Conservation (phyloP, 2,888 invertebrate species). For the Anthophora plumipes region DNA sequence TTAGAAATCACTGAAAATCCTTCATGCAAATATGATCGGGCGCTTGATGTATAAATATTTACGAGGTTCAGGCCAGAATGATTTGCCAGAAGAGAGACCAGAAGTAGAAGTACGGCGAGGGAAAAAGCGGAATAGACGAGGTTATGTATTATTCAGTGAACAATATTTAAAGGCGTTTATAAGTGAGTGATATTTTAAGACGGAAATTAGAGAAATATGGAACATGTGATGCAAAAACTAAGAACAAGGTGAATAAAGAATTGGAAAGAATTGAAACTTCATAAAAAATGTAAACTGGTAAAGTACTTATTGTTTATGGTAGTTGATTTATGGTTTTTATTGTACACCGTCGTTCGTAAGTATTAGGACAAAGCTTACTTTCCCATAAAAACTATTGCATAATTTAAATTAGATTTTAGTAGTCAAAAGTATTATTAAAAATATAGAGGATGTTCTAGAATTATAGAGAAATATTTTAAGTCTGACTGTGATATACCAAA, state of each 20-base stretch:
- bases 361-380: too few relatives aligned
- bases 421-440: too few relatives aligned
- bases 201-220: conserved; percentile 15
- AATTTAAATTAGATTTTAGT: too few relatives aligned
- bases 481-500: too few relatives aligned
- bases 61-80: conserved; percentile 67
- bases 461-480: too few relatives aligned
- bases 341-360: too few relatives aligned
- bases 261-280: background rate
- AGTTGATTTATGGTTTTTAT: conserved; percentile 8
- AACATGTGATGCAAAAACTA: background rate
- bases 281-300: background rate
- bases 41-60: conserved; percentile 75
- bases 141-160: conserved; percentile 47
- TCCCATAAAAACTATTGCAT: too few relatives aligned
- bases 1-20: conserved; percentile 72
- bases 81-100: conserved; percentile 31
- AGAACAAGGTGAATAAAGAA: background rate
- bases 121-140: conserved; percentile 13
- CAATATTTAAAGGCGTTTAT: conserved; percentile 30
- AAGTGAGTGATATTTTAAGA: conserved; percentile 38
- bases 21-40: conserved; percentile 74
- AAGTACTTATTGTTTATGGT: background rate
- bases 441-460: too few relatives aligned
- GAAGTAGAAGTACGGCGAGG: conserved; percentile 4